phyloP scores from a whole-genome alignment of 2,888 invertebrate species.

The Lasioglossum pauxillum region DNA sequence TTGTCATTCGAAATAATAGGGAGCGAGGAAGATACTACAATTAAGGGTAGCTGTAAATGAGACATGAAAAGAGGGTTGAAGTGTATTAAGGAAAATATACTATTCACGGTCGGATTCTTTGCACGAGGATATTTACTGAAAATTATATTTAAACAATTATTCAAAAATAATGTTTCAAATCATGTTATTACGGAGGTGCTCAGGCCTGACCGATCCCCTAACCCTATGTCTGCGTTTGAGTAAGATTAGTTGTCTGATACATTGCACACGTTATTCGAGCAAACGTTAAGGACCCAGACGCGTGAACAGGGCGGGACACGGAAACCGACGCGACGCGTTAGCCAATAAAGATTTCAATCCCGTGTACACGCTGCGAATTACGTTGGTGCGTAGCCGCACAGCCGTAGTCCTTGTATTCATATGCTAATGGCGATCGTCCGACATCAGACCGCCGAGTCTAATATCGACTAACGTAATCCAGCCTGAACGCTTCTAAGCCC shows the following conservation, averaged over 20 bases:
- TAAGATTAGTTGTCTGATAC: neutral
- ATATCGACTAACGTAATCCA: slow-evolving; percentile 78
- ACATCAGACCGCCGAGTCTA: slow-evolving; percentile 75
- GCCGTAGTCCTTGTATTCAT: slow-evolving; percentile 62
- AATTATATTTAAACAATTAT: too few relatives aligned
- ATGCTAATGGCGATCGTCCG: slow-evolving; percentile 74
- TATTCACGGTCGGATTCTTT: slow-evolving; percentile 57
- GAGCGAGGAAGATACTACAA: slow-evolving; percentile 40
- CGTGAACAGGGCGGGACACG: neutral
- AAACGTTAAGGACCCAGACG: neutral
- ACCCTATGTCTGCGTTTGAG: neutral
- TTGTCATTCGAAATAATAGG: slow-evolving; percentile 64
- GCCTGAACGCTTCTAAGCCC: slow-evolving; percentile 70
- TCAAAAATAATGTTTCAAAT: too few relatives aligned
- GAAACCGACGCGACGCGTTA: slow-evolving; percentile 11
- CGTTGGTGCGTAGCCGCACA: slow-evolving; percentile 34
- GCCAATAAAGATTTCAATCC: slow-evolving; percentile 59
- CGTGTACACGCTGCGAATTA: slow-evolving; percentile 45
- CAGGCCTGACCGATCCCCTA: too few relatives aligned
- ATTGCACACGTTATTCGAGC: neutral
- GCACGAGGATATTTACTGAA: slow-evolving; percentile 7
- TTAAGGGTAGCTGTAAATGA: slow-evolving; percentile 49
- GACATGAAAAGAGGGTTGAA: slow-evolving; percentile 43
- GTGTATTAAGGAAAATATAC: slow-evolving; percentile 61
- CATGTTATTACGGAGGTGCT: too few relatives aligned